phyloP scores from a whole-genome alignment of 2,113 vertebrate species.

The Nansenia antarctica region DNA sequence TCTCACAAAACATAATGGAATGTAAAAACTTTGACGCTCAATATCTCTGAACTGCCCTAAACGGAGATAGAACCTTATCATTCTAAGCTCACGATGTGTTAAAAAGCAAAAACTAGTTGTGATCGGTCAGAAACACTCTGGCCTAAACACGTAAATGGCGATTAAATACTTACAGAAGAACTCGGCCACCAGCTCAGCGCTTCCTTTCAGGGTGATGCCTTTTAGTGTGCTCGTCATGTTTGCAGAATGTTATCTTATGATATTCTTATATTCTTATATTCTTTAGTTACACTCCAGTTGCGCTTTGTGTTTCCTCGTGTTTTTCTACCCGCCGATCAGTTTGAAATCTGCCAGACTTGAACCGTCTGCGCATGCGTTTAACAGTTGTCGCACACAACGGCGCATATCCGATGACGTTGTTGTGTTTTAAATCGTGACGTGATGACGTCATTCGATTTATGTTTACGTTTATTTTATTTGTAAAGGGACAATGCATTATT shows the following conservation, averaged over 20 bases:
- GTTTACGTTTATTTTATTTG: too few species aligned
- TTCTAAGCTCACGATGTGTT: too few species aligned
- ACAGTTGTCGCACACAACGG: too few species aligned
- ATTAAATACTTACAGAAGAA: constrained; percentile 87
- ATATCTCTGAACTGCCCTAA: too few species aligned
- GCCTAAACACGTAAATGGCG: not conserved
- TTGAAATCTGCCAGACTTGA: constrained; percentile 59
- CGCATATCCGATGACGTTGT: constrained; percentile 49
- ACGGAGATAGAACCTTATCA: too few species aligned
- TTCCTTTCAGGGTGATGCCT: constrained; percentile 90
- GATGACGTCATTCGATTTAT: too few species aligned
- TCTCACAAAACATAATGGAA: too few species aligned
- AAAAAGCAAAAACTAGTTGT: too few species aligned
- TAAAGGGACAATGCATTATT: too few species aligned
- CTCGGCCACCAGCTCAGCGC: constrained; percentile 89
- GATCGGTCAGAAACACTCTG: not conserved
- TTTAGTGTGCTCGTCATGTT: constrained; percentile 75
- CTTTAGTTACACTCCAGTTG: not conserved
- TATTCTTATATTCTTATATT: fast-evolving
- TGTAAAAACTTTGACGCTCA: too few species aligned
- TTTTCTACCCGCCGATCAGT: constrained; percentile 63
- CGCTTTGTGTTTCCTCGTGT: not conserved
- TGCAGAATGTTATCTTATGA: too few species aligned
- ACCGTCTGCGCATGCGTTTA: constrained; percentile 40
- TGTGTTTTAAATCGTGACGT: too few species aligned